Conservation (phyloP, 2,797 vertebrate genomes). For the Macropus fuliginosus region DNA sequence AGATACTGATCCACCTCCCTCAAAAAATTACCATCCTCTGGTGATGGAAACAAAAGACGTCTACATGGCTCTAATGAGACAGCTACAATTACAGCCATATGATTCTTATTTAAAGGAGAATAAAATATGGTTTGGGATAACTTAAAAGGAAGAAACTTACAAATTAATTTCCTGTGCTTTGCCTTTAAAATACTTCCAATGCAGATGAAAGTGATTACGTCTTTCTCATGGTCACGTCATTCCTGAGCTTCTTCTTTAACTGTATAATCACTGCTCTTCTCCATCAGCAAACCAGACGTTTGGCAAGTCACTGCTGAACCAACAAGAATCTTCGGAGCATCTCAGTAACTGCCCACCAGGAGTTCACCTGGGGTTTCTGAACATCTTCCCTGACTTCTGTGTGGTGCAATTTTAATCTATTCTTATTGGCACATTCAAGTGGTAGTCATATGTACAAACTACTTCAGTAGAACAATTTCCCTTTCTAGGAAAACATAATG, state of each 20-base stretch:
- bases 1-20: background rate
- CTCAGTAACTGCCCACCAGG: background rate
- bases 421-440: background rate
- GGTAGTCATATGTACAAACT: background rate
- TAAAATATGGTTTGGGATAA: background rate
- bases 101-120: background rate
- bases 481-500: background rate
- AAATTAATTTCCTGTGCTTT: slow-evolving; percentile 14
- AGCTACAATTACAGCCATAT: background rate
- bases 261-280: background rate
- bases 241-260: background rate
- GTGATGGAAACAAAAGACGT: background rate
- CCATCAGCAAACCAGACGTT: slow-evolving; percentile 4
- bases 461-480: background rate
- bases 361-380: background rate
- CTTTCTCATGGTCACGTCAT: slow-evolving; percentile 1
- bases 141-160: background rate
- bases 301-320: background rate
- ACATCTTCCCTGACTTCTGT: background rate
- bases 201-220: slow-evolving; percentile 19
- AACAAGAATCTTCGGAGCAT: background rate
- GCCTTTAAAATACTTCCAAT: background rate
- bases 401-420: background rate
- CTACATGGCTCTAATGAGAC: background rate
- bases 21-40: background rate